Evolutionary conservation across 2,888 invertebrate species (phyloP), one percentile per base, ranked within the genome.

Genomic region (Polydrusus tereticollis): DNA sequence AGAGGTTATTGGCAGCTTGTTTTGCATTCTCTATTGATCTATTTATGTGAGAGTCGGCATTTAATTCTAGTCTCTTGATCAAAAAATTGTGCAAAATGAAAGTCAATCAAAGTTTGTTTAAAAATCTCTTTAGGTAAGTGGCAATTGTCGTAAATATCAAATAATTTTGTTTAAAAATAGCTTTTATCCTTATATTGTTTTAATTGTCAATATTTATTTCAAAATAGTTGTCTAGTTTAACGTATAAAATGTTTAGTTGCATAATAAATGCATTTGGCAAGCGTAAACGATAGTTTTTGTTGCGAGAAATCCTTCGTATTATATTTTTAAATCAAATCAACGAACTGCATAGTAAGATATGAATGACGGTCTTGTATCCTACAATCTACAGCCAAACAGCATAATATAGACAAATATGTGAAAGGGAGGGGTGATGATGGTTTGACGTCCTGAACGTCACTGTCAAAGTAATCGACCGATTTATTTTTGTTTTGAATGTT

Each of bases 31-130:
- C 10, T 55, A 52, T 55, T 55, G 52, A 55, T 55, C 29, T 10
- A 18, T 29, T 18, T 26, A 52, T 16, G 16, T 16, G 14, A 3
- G 47, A 29, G 26, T 26, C 45, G 10, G 45, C 21, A 8, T 14
- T 21, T 55, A 55, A 14, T 16, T 29, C 18, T 18, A 55, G 14
- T 6, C 4, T 14, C 12, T 14, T n/a, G 5, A 26, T 26, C 2
- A 50, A 50, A n/a, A 50, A 16, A 10, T 55, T 29, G 16, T 55
- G 29, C 52, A 29, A 55, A 18, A 55, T 55, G 52, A 23, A 29
- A 29, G 2, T 10, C 29, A 8, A 16, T 2, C 29, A 29, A 29
- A 1, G 10, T 29, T 10, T 55, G 16, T 55, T 55, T 26, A 55
- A 18, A 55, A 16, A 29, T 14, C 1, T 23, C 3, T 18, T 29